A percentile compares a stretch with the other conserved stretches of the same genome.
Evolutionary conservation across 2,797 vertebrate genomes (phyloP).

Genomic region (Gorsachius magnificus): DNA sequence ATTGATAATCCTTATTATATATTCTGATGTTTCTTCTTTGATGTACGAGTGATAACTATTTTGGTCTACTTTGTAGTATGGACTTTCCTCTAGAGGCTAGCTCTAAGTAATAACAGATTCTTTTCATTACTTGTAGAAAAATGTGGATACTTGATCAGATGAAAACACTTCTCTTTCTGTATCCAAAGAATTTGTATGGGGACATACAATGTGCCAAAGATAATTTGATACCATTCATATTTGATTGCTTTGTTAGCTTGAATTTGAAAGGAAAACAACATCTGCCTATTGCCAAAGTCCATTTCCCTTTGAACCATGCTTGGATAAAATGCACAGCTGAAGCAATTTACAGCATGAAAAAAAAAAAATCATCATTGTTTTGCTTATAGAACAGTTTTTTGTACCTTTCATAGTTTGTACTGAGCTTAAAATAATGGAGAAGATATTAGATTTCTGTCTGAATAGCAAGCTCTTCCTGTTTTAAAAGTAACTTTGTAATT

Average conservation of each 20-base stretch:
- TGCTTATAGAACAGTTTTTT: neutral
- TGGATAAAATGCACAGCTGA: slow-evolving; percentile 24
- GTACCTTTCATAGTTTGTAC: neutral
- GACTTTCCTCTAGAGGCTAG: neutral
- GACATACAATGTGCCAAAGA: neutral
- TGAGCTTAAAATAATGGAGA: neutral
- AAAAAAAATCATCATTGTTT: neutral
- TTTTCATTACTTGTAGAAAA: neutral
- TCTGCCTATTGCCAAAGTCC: slow-evolving; percentile 14
- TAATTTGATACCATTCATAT: slow-evolving; percentile 37
- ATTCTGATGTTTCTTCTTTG: neutral
- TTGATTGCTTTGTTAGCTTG: slow-evolving; percentile 18
- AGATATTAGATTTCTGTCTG: neutral
- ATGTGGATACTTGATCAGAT: neutral
- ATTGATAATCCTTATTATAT: neutral
- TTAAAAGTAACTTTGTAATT: neutral
- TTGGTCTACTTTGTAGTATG: neutral
- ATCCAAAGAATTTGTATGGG: neutral
- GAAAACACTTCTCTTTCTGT: neutral
- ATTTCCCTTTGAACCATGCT: slow-evolving; percentile 2
- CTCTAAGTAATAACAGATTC: neutral
- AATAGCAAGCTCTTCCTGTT: neutral
- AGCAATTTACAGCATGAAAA: neutral
- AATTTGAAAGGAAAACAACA: slow-evolving; percentile 9
- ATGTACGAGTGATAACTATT: neutral